Conservation (phyloP, 1,140 invertebrate species). For the Drosophila bocki region DNA sequence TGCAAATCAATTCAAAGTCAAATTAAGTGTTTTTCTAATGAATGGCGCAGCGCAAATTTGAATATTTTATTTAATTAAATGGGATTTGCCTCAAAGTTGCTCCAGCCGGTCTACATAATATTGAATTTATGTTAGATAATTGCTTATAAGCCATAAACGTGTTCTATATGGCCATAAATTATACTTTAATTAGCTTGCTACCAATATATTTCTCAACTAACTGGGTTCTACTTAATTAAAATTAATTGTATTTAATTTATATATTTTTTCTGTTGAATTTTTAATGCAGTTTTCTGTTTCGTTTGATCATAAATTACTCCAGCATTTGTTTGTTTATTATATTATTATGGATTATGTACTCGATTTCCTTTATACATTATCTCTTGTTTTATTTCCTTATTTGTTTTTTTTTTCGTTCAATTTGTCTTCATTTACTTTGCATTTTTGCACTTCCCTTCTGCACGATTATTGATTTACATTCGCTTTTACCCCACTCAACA, state of each 20-base stretch:
- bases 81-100: slow-evolving; percentile 1
- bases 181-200: background rate
- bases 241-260: slow-evolving; percentile 2
- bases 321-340: background rate
- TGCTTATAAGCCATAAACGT: slow-evolving; percentile 17
- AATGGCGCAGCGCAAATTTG: slow-evolving; percentile 25
- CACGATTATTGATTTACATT: slow-evolving; percentile 66
- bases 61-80: slow-evolving; percentile 52
- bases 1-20: slow-evolving; percentile 53
- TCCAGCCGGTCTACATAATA: slow-evolving; percentile 10
- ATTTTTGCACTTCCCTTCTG: slow-evolving; percentile 46
- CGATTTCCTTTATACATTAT: background rate
- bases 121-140: slow-evolving; percentile 8
- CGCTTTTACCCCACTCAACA: slow-evolving; percentile 39
- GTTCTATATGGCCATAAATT: slow-evolving; percentile 5
- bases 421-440: slow-evolving; percentile 65
- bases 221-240: background rate
- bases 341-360: background rate
- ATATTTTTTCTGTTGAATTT: background rate
- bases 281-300: background rate
- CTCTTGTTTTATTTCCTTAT: slow-evolving; percentile 13
- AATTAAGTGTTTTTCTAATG: slow-evolving; percentile 35
- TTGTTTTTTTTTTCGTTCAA: slow-evolving; percentile 33
- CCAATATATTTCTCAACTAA: background rate
- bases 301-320: background rate